Base-by-base conservation (phyloP, 2,888 invertebrate genomes). In the Agrochola circellaris region DNA sequence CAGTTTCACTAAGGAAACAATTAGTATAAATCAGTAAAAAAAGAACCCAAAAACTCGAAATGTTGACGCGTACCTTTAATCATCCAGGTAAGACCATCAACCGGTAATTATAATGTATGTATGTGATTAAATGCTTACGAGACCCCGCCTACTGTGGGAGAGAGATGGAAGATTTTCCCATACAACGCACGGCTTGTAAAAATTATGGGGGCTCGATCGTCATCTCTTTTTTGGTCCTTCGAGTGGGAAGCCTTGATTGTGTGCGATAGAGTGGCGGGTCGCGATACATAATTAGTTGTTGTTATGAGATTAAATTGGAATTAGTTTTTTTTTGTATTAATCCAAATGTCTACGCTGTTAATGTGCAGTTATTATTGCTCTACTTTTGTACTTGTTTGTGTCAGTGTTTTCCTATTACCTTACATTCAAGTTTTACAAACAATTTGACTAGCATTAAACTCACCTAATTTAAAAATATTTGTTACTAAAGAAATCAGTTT, bases 41-140 rank as follows among this genome's bases (percentile, higher is more conserved):
- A 84, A 70, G 54, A 62, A 45, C 45, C 78, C 66, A 73, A 78
- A 82, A 85, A 34, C 83, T 61, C 69, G 66, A 82, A 83, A 85
- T 64, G 73, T 85, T 84, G 86, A 84, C 83, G 86, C 86, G 70
- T 78, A 84, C 79, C 82, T 86, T 82, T 85, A 88, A 90, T 89
- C 87, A 85, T 70, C 71, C 85, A 87, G 85, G 84, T 84, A 85
- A 84, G 83, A 82, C 74, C 84, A 82, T 86, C 82, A 82, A 77
- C 82, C 84, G 75, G 83, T 90, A 88, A 91, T 91, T 91, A 90
- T 88, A 86, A 88, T 86, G 84, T 87, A 87, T 83, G 79, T 83
- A 83, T 86, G 89, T 90, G 89, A 91, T 89, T 89, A 89, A 89
- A 87, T 87, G 84, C 82, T 86, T 86, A 85, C 86, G 77, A 72